A percentile compares a stretch with the other conserved stretches of the same genome.
phyloP scores from a whole-genome alignment of 2,888 invertebrate genomes.

The Eledona agricola region DNA sequence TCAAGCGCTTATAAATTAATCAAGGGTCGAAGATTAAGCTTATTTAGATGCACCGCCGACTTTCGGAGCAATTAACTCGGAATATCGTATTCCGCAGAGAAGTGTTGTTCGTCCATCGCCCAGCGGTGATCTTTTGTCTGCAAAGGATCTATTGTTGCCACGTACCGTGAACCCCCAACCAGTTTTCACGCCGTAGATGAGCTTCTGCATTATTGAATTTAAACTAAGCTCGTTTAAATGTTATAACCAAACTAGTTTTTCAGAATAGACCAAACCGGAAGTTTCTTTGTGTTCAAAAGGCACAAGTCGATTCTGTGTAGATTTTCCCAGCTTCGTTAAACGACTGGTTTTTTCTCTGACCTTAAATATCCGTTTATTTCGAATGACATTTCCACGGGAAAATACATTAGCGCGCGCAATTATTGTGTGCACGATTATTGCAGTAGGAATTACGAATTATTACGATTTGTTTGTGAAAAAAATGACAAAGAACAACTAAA shows the following conservation, averaged over 20 bases:
- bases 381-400: too few relatives aligned
- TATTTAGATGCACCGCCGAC: neutral
- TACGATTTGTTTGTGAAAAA: too few relatives aligned
- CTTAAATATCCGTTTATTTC: too few relatives aligned
- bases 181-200: slow-evolving; percentile 8
- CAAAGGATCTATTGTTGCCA: slow-evolving; percentile 9
- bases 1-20: slow-evolving; percentile 19
- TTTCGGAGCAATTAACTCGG: slow-evolving; percentile 1
- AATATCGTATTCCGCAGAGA: neutral
- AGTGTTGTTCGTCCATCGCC: neutral
- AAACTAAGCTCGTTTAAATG: neutral
- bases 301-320: slow-evolving; percentile 2
- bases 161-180: slow-evolving; percentile 10
- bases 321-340: too few relatives aligned
- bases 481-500: too few relatives aligned
- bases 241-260: slow-evolving; percentile 10
- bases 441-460: too few relatives aligned
- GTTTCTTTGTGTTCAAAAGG: neutral
- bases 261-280: slow-evolving; percentile 4
- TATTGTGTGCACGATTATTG: too few relatives aligned
- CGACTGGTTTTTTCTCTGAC: too few relatives aligned
- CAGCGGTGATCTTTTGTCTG: slow-evolving; percentile 1
- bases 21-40: neutral
- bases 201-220: slow-evolving; percentile 1
- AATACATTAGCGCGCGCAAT: too few relatives aligned